Evolutionary conservation across 2,113 vertebrate species (phyloP).

Genomic region (Ariopsis seemanni): DNA sequence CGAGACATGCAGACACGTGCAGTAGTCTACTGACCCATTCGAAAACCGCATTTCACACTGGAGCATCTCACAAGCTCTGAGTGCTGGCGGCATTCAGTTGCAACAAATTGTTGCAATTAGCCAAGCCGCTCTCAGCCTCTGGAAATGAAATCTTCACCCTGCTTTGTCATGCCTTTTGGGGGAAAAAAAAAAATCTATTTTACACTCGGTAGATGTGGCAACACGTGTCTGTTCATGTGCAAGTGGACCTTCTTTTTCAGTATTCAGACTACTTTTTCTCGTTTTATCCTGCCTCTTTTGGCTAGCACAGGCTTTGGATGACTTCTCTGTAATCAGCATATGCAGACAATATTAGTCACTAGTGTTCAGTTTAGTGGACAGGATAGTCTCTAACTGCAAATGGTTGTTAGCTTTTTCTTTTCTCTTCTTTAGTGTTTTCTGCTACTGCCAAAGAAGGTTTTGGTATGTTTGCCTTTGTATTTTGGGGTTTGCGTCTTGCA

Average conservation of each 20-base stretch:
- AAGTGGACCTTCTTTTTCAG: slow-evolving; percentile 47
- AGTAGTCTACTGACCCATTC: slow-evolving; percentile 72
- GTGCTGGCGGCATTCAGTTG: slow-evolving; percentile 50
- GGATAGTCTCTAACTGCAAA: slow-evolving; percentile 55
- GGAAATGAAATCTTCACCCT: slow-evolving; percentile 58
- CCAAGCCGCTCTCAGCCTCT: slow-evolving; percentile 59
- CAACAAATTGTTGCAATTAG: slow-evolving; percentile 56
- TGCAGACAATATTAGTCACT: slow-evolving; percentile 58
- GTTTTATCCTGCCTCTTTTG: not conserved
- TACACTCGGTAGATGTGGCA: slow-evolving; percentile 45
- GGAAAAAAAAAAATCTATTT: slow-evolving; percentile 64
- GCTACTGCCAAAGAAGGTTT: not conserved
- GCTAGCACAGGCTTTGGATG: slow-evolving; percentile 48
- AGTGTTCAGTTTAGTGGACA: slow-evolving; percentile 54
- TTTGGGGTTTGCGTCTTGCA: not conserved
- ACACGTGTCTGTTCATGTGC: slow-evolving; percentile 66
- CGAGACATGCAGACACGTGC: slow-evolving; percentile 65
- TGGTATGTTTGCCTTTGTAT: not conserved
- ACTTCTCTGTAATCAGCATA: slow-evolving; percentile 55
- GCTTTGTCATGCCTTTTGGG: slow-evolving; percentile 56
- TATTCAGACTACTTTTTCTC: slow-evolving; percentile 19
- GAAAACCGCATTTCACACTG: slow-evolving; percentile 60
- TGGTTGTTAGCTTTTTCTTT: slow-evolving; percentile 47
- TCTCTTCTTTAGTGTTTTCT: slow-evolving; percentile 15
- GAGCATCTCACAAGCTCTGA: slow-evolving; percentile 47